Percentiles rank a stretch among this genome's conserved stretches.
Evolutionary conservation across 92 coral and sea anemone species (phyloP).

Genomic region (Phymanthus crucifer): DNA sequence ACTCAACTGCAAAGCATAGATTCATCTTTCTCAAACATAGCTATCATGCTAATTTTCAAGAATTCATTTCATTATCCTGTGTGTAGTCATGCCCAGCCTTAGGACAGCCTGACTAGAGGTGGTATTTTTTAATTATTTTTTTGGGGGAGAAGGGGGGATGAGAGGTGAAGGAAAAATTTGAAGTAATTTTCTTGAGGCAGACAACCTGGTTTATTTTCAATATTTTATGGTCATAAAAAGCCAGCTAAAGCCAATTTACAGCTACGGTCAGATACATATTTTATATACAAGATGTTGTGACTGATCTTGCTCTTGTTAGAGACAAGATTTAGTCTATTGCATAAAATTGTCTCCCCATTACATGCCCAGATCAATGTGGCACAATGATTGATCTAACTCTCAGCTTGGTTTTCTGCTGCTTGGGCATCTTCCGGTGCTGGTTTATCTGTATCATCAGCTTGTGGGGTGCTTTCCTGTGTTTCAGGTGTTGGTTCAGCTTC

Average conservation of each 20-base stretch:
- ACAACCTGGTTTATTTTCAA: not conserved
- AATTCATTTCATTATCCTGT: too few species aligned
- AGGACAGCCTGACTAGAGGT: too few species aligned
- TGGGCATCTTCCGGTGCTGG: conserved; percentile 27
- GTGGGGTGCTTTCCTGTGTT: conserved; percentile 28
- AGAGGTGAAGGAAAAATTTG: too few species aligned
- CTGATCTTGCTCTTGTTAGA: not conserved
- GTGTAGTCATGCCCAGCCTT: too few species aligned
- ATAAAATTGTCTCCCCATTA: conserved; percentile 1
- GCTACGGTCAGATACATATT: conserved; percentile 2
- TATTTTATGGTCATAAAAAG: not conserved
- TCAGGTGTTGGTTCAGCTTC: conserved; percentile 14
- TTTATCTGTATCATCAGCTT: conserved; percentile 21
- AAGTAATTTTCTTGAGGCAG: not conserved
- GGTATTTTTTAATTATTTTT: too few species aligned
- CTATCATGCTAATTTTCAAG: too few species aligned
- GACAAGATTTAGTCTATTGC: not conserved
- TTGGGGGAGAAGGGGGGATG: too few species aligned
- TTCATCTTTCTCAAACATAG: too few species aligned
- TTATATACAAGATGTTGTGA: conserved; percentile 1
- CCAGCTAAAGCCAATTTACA: not conserved
- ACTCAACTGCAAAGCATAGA: too few species aligned
- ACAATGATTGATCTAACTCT: not conserved
- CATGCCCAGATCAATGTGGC: not conserved
- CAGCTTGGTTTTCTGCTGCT: conserved; percentile 19